A percentile compares a stretch with the other conserved stretches of the same genome.
phyloP scores from a whole-genome alignment of 2,888 invertebrate species.

The Cephonodes hylas region DNA sequence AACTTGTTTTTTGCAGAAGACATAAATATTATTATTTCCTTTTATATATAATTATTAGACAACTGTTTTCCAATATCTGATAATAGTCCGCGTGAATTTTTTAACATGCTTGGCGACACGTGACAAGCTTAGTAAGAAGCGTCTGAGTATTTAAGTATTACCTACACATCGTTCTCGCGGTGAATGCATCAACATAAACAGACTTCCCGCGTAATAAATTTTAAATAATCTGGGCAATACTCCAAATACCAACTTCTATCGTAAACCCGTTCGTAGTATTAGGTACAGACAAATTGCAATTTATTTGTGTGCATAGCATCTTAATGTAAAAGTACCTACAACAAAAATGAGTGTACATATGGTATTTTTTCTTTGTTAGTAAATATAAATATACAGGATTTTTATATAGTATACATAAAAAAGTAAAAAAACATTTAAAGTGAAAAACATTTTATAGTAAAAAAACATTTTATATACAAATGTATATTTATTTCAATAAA shows the following conservation, averaged over 20 bases:
- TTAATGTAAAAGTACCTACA: no score
- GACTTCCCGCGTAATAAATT: not conserved
- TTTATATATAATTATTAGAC: not conserved
- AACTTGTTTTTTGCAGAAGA: not conserved
- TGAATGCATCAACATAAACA: not conserved
- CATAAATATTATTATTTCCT: constrained; percentile 14
- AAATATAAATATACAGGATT: no score
- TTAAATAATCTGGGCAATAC: not conserved
- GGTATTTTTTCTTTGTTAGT: no score
- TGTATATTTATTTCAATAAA: no score
- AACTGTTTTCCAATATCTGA: not conserved
- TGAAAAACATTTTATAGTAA: no score
- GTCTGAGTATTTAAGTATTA: not conserved
- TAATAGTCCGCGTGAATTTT: not conserved
- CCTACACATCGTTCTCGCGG: not conserved
- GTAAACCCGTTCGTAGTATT: not conserved
- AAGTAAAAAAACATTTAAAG: no score
- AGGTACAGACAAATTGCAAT: not conserved
- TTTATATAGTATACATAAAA: no score
- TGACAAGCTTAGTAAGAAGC: not conserved
- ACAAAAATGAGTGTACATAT: no score
- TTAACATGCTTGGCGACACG: not conserved
- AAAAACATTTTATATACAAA: no score
- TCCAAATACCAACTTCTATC: not conserved
- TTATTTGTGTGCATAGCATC: not conserved